Percentiles rank a stretch among this genome's conserved stretches.
phyloP scores from a whole-genome alignment of 2,797 vertebrate species.

The Halcyon badia region DNA sequence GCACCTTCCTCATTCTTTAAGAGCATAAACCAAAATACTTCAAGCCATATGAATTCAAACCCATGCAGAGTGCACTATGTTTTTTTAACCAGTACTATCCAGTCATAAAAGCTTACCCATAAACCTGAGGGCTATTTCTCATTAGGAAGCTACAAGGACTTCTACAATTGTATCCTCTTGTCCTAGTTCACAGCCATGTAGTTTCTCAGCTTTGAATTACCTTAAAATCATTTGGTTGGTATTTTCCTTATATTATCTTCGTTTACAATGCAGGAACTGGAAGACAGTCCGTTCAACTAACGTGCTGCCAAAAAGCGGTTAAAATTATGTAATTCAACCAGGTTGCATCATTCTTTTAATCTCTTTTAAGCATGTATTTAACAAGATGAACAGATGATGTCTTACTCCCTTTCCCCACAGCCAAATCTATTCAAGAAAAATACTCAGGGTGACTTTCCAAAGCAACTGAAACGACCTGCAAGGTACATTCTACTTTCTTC shows the following conservation, averaged over 20 bases:
- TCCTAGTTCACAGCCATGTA: neutral
- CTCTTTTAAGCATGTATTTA: neutral
- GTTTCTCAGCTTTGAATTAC: neutral
- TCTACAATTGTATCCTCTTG: neutral
- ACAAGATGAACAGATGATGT: neutral
- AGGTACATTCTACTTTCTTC: neutral
- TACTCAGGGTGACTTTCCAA: neutral
- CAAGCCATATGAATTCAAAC: neutral
- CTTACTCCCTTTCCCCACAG: neutral
- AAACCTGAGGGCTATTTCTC: neutral
- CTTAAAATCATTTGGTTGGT: neutral
- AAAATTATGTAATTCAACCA: neutral
- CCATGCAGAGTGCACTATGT: neutral
- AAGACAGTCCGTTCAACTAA: neutral
- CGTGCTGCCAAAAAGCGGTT: neutral
- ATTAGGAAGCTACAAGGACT: neutral
- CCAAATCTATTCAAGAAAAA: neutral
- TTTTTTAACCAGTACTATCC: neutral
- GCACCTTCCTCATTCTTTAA: neutral
- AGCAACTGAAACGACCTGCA: neutral
- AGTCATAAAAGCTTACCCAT: neutral
- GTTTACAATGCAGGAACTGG: neutral
- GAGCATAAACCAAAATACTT: neutral
- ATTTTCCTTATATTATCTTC: neutral
- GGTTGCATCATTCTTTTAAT: neutral